Evolutionary conservation across 2,797 vertebrate species (phyloP).

Genomic region (Malacoctenus gilli): DNA sequence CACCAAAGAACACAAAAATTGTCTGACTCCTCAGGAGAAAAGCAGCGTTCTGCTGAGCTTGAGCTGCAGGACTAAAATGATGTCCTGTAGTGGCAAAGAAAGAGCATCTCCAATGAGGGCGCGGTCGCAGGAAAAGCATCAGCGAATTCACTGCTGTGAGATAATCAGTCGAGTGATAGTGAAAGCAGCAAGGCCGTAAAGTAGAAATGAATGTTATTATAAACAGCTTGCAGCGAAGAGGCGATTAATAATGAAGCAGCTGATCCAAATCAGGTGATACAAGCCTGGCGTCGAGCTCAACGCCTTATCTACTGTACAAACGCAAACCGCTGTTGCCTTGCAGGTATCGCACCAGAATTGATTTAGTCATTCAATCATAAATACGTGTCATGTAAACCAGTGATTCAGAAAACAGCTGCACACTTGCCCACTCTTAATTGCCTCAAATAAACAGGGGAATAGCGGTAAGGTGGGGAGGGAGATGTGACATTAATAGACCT

Average conservation of each 20-base stretch:
- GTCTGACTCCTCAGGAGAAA: no score
- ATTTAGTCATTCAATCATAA: constrained; percentile 22
- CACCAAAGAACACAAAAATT: no score
- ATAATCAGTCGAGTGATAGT: constrained; percentile 12
- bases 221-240: constrained; percentile 14
- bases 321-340: background rate
- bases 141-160: constrained; percentile 1
- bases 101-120: background rate
- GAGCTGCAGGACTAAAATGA: no score
- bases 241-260: constrained; percentile 7
- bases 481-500: constrained; percentile 49
- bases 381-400: constrained; percentile 52
- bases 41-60: no score
- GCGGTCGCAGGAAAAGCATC: background rate
- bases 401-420: constrained; percentile 47
- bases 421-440: constrained; percentile 43
- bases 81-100: no score
- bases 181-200: constrained; percentile 7
- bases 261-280: constrained; percentile 8
- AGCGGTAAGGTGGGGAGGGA: constrained; percentile 32
- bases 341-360: constrained; percentile 4
- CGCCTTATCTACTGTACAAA: background rate
- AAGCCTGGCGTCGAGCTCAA: background rate
- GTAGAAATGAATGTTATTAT: constrained; percentile 18
- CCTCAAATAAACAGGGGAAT: constrained; percentile 53